A percentile compares a stretch with the other conserved stretches of the same genome.
phyloP scores from a whole-genome alignment of 2,888 invertebrate species.

The Nomada ferruginata region DNA sequence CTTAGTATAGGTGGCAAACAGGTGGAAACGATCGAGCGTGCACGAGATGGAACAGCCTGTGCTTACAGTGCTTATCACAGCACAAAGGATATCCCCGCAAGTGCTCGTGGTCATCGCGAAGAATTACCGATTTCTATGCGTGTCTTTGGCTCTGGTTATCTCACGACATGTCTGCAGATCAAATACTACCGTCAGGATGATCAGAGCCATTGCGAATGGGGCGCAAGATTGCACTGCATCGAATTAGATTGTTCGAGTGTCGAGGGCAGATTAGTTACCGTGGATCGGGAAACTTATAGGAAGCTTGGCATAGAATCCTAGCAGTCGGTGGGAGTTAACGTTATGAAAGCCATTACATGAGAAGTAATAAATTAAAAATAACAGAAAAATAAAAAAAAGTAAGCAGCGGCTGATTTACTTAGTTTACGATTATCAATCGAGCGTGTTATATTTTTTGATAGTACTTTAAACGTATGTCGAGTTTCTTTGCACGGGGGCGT shows the following conservation, averaged over 20 bases:
- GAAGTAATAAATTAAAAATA: no score
- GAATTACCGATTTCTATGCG: conserved; percentile 84
- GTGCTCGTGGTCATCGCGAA: conserved; percentile 84
- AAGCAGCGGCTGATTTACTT: not conserved
- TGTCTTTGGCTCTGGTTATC: conserved; percentile 84
- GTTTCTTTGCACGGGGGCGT: not conserved
- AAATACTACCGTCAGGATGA: conserved; percentile 86
- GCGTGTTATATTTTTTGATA: not conserved
- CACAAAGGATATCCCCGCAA: conserved; percentile 83
- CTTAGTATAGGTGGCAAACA: conserved; percentile 82
- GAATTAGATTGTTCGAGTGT: conserved; percentile 85
- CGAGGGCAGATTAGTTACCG: conserved; percentile 84
- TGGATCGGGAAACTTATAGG: conserved; percentile 84
- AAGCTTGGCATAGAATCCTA: conserved; percentile 80
- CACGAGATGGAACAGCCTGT: conserved; percentile 84
- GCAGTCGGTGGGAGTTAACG: conserved; percentile 58
- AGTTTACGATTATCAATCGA: not conserved
- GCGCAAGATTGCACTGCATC: conserved; percentile 85
- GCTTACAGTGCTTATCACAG: conserved; percentile 85
- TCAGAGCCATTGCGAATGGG: conserved; percentile 86
- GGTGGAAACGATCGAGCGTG: conserved; percentile 83
- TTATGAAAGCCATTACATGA: conserved; percentile 60
- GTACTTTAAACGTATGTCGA: not conserved
- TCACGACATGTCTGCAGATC: conserved; percentile 85
- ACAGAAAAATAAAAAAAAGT: no score